phyloP scores from a whole-genome alignment of 2,888 invertebrate species.

The Coelopa pilipes region DNA sequence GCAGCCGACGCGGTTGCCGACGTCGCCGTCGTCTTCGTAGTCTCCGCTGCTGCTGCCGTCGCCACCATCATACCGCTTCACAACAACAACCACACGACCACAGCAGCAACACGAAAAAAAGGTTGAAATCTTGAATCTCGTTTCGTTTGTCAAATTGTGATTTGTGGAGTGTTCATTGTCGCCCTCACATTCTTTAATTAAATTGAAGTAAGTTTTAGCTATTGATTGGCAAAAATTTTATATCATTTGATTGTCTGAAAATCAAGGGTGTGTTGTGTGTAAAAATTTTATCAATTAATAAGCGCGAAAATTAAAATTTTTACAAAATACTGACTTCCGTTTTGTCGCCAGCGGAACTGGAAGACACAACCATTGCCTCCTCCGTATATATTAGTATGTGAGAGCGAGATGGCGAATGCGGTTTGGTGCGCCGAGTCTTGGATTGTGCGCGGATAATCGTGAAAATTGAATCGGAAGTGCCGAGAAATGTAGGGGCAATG shows the following conservation, averaged over 20 bases:
- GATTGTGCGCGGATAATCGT: constrained; percentile 30
- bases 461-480: constrained; percentile 19
- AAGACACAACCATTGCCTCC: constrained; percentile 48
- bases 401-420: constrained; percentile 28
- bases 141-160: constrained; percentile 45
- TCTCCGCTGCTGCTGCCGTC: not conserved
- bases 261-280: constrained; percentile 1
- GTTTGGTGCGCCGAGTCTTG: not conserved
- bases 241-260: constrained; percentile 24
- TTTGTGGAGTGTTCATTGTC: constrained; percentile 36
- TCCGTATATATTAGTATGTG: constrained; percentile 41
- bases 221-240: constrained; percentile 12
- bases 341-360: constrained; percentile 50
- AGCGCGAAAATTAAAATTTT: constrained; percentile 46
- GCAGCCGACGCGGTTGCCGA: too few relatives aligned
- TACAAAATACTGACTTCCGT: constrained; percentile 54
- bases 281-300: constrained; percentile 17
- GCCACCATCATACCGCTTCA: not conserved
- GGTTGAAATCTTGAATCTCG: constrained; percentile 30
- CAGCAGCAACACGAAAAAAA: constrained; percentile 12
- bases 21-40: too few relatives aligned
- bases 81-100: constrained; percentile 1
- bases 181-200: constrained; percentile 18
- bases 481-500: constrained; percentile 16
- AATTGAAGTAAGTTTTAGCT: constrained; percentile 25